These are phyloP conservation scores for Calephelis nemesis DNA, from an alignment of 1,140 invertebrate genomes.

Conservation along the genomic window DNA sequence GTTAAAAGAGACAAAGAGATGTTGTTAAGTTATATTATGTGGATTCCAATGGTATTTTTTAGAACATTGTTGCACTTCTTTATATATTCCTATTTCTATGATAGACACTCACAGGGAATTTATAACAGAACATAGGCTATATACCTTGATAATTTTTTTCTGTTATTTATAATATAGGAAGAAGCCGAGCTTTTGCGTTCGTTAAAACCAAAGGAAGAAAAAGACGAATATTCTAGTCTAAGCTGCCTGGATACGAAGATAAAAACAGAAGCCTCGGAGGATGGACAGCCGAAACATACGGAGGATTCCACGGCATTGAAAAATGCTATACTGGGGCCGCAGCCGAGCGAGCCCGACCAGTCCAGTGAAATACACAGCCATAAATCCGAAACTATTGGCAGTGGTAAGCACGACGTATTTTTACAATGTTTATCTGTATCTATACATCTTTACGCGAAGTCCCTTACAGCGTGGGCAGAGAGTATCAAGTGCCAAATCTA, in stretches of 20 bases:
- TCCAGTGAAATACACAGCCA: slow-evolving; percentile 44
- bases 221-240: slow-evolving; percentile 42
- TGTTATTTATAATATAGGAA: slow-evolving; percentile 41
- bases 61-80: too few relatives aligned
- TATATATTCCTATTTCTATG: too few relatives aligned
- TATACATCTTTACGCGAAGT: too few relatives aligned
- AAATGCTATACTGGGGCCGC: slow-evolving; percentile 65
- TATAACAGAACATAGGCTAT: too few relatives aligned
- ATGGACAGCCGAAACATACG: slow-evolving; percentile 60
- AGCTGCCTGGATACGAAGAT: slow-evolving; percentile 46
- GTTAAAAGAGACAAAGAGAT: too few relatives aligned
- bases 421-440: too few relatives aligned
- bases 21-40: too few relatives aligned
- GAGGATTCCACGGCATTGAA: slow-evolving; percentile 67
- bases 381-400: slow-evolving; percentile 53
- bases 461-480: too few relatives aligned
- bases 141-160: too few relatives aligned
- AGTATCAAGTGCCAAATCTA: too few relatives aligned
- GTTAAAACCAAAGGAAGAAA: slow-evolving; percentile 66
- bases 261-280: slow-evolving; percentile 54
- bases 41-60: too few relatives aligned
- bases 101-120: too few relatives aligned
- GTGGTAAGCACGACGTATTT: slow-evolving; percentile 38
- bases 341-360: slow-evolving; percentile 43
- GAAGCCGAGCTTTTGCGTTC: slow-evolving; percentile 58